Percentiles rank a stretch among this genome's conserved stretches.
Evolutionary conservation across 1,140 invertebrate genomes (phyloP).

Genomic region (Tribolium madens): DNA sequence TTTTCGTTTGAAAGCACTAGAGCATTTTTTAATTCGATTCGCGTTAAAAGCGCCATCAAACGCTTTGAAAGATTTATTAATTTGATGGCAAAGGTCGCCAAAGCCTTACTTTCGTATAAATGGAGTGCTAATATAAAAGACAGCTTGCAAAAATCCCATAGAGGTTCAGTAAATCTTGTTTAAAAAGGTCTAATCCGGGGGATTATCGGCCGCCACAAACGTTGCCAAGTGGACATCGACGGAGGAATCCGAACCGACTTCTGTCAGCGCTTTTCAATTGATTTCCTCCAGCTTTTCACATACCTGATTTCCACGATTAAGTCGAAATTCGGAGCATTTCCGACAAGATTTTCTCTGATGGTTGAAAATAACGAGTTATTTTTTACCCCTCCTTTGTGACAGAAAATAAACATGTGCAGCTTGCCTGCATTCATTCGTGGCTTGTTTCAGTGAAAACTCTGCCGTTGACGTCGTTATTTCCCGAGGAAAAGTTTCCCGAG

Average conservation of each 20-base stretch:
- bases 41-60: not conserved
- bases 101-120: not conserved
- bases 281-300: not conserved
- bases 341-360: no score
- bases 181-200: slow-evolving; percentile 36
- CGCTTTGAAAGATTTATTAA: not conserved
- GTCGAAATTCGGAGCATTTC: no score
- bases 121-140: slow-evolving; percentile 28
- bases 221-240: slow-evolving; percentile 26
- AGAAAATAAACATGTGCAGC: not conserved
- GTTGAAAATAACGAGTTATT: no score
- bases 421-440: not conserved
- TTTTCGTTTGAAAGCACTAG: not conserved
- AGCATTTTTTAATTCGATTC: not conserved
- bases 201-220: slow-evolving; percentile 24
- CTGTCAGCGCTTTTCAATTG: slow-evolving; percentile 28
- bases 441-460: not conserved
- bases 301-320: not conserved
- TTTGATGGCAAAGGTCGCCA: not conserved
- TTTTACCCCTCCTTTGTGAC: not conserved
- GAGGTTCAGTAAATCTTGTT: slow-evolving; percentile 30
- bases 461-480: not conserved
- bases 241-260: slow-evolving; percentile 8
- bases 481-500: not conserved
- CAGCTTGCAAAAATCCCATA: slow-evolving; percentile 32